A percentile compares a stretch with the other conserved stretches of the same genome.
Conservation (phyloP, 1,140 invertebrate species). For the Mamestra configurata region DNA sequence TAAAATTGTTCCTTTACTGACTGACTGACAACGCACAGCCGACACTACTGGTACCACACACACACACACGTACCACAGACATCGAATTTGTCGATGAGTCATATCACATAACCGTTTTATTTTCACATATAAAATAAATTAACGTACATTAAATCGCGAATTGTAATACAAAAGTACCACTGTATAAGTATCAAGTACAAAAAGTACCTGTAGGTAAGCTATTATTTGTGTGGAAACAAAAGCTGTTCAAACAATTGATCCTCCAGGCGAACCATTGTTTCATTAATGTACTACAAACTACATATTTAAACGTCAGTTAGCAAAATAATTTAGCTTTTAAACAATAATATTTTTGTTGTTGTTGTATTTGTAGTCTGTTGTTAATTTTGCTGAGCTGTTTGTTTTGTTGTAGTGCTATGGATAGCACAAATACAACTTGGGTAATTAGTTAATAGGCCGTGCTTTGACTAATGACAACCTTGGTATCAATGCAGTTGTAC, state of each 20-base stretch:
- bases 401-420: not conserved
- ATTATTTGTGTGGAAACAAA: conserved; percentile 32
- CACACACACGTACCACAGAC: too few relatives aligned
- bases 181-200: not conserved
- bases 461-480: too few relatives aligned
- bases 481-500: too few relatives aligned
- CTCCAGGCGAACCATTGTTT: conserved; percentile 30
- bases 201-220: conserved; percentile 23
- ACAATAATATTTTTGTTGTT: conserved; percentile 11
- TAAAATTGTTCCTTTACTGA: too few relatives aligned
- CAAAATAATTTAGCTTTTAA: conserved; percentile 1
- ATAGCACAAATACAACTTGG: too few relatives aligned
- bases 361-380: not conserved
- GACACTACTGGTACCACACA: too few relatives aligned
- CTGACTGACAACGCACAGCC: too few relatives aligned
- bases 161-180: conserved; percentile 12
- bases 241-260: conserved; percentile 40
- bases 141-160: not conserved
- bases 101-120: not conserved
- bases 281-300: conserved; percentile 33
- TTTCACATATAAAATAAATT: not conserved
- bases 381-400: not conserved
- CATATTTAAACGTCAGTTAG: not conserved
- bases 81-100: not conserved
- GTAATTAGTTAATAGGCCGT: too few relatives aligned